These are phyloP conservation scores for Leptinotarsa tumamoca DNA, from an alignment of 2,888 invertebrate species.

Conservation along the genomic window DNA sequence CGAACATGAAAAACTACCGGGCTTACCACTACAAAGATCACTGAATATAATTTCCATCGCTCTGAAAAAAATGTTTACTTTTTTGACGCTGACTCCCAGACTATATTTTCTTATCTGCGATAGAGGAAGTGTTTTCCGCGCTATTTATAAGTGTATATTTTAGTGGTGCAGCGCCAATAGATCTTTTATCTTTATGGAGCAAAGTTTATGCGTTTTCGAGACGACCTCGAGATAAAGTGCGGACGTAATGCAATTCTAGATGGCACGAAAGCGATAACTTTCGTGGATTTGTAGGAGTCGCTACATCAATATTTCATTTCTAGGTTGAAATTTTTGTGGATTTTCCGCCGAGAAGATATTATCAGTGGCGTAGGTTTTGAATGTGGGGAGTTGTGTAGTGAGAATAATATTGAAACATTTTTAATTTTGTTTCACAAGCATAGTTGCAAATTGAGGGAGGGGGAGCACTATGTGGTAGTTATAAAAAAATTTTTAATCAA, in stretches of 20 bases:
- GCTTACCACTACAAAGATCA: too few relatives aligned
- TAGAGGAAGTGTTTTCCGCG: conserved; percentile 35
- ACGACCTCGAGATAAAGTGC: conserved; percentile 38
- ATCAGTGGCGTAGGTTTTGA: too few relatives aligned
- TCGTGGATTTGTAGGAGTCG: background rate
- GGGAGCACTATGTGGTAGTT: too few relatives aligned
- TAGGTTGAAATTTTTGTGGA: background rate
- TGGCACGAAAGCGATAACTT: conserved; percentile 8
- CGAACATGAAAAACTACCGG: too few relatives aligned
- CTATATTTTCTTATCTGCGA: conserved; percentile 27
- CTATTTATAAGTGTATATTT: conserved; percentile 41
- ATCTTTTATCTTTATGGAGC: conserved; percentile 42
- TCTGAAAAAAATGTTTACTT: background rate
- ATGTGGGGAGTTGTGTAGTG: too few relatives aligned
- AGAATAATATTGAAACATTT: too few relatives aligned
- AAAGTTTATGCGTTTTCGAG: conserved; percentile 35
- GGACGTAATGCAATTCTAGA: conserved; percentile 24
- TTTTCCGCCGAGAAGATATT: background rate
- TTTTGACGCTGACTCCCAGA: background rate
- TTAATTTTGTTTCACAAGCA: too few relatives aligned
- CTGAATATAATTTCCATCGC: too few relatives aligned
- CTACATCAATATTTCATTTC: background rate
- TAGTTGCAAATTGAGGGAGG: too few relatives aligned
- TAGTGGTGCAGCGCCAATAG: conserved; percentile 31
- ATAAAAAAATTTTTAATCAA: too few relatives aligned